Conservation (phyloP, 2,888 invertebrate species). For the Adineta ricciae region DNA sequence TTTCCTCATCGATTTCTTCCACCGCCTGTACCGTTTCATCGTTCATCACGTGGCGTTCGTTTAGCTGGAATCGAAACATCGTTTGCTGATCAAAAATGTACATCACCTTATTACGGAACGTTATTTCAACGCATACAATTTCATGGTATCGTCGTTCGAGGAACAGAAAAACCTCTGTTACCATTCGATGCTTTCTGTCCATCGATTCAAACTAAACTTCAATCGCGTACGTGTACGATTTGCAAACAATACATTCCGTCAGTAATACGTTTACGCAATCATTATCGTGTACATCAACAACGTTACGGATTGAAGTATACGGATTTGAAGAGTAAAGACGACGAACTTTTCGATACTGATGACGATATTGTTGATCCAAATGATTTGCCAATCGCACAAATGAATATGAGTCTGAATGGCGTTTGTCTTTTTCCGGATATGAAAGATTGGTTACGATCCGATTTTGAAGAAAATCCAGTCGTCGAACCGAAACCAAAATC, state of each 20-base stretch:
- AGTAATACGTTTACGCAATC: background rate
- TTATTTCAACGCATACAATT: conserved; percentile 21
- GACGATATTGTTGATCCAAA: background rate
- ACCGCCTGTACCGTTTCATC: conserved; percentile 16
- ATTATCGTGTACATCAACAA: conserved; percentile 15
- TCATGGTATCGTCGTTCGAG: background rate
- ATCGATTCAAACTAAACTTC: background rate
- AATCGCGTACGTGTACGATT: background rate
- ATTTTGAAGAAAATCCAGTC: background rate
- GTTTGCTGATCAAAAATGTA: background rate
- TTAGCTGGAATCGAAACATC: background rate
- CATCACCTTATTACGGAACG: background rate
- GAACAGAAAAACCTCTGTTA: background rate
- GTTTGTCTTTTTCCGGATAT: background rate
- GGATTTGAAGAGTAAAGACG: background rate
- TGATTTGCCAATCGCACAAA: background rate
- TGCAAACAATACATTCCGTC: conserved; percentile 4
- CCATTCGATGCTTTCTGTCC: conserved; percentile 5
- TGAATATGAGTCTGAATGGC: background rate
- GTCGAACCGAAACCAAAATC: background rate
- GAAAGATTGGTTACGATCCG: background rate
- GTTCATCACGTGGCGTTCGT: background rate
- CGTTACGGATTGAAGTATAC: background rate
- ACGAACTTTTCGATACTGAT: background rate
- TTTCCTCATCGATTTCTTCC: conserved; percentile 21